phyloP scores from a whole-genome alignment of 2,797 vertebrate species.

The Gambusia yucatana region DNA sequence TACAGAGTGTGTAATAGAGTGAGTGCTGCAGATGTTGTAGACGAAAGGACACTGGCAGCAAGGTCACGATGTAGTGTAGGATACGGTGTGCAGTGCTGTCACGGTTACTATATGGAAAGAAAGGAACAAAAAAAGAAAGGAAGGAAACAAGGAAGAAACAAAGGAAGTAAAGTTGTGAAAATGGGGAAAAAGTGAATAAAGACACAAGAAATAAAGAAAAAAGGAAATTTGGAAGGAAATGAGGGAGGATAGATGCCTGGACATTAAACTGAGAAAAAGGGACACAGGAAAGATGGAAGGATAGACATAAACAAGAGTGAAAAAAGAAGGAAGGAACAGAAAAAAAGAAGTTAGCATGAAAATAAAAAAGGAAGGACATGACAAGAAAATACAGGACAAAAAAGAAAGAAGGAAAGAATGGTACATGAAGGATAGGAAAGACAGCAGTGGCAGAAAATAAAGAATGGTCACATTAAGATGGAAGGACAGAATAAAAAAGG shows the following conservation, averaged over 20 bases:
- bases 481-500: neutral
- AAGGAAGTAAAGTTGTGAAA: neutral
- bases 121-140: neutral
- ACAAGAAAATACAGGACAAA: no score
- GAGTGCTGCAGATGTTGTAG: slow-evolving; percentile 31
- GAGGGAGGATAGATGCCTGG: neutral
- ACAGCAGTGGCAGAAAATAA: neutral
- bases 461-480: neutral
- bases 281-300: neutral
- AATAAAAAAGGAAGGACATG: no score
- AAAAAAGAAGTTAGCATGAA: no score
- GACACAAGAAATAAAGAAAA: neutral
- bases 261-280: neutral
- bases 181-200: neutral
- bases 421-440: neutral
- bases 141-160: no score
- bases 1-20: slow-evolving; percentile 2
- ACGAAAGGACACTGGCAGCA: slow-evolving; percentile 51
- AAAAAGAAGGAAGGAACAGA: no score
- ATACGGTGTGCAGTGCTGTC: slow-evolving; percentile 30
- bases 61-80: slow-evolving; percentile 50
- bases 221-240: neutral
- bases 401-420: no score
- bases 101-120: neutral
- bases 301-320: neutral